A percentile compares a stretch with the other conserved stretches of the same genome.
Evolutionary conservation across 2,797 vertebrate genomes (phyloP).

Genomic region (Chelon labrosus): DNA sequence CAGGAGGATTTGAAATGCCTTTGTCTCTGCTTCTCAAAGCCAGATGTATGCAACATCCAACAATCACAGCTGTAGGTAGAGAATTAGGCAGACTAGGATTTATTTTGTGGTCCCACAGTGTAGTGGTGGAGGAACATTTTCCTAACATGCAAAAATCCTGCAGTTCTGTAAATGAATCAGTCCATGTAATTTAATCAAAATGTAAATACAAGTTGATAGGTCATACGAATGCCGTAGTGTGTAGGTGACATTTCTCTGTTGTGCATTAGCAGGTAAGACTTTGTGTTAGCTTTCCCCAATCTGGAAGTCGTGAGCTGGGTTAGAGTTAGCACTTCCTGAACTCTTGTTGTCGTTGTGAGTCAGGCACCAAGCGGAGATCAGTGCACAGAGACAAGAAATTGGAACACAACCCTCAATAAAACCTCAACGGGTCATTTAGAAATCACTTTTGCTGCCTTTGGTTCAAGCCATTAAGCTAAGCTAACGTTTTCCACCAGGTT

Average conservation of each 20-base stretch:
- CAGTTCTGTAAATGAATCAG: no score
- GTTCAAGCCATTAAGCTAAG: not conserved
- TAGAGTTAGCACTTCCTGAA: not conserved
- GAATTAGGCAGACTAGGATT: not conserved
- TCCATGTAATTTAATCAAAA: no score
- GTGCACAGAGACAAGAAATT: not conserved
- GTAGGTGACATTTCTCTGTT: no score
- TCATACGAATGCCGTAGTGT: no score
- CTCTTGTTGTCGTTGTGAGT: not conserved
- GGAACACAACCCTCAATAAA: not conserved
- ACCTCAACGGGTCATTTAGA: no score
- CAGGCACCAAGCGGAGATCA: not conserved
- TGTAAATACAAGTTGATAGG: no score
- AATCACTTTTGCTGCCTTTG: no score
- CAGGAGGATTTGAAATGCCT: constrained; percentile 50
- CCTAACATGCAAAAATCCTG: not conserved
- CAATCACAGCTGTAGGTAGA: constrained; percentile 20
- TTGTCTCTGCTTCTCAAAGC: constrained; percentile 51
- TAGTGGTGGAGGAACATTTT: not conserved
- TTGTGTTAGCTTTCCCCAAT: not conserved
- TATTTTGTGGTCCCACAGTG: not conserved
- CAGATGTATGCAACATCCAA: constrained; percentile 19
- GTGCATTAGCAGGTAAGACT: no score
- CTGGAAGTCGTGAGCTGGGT: no score
- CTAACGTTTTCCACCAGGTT: no score